Base-by-base conservation (phyloP, 2,113 vertebrate genomes). In the Murina feae region DNA sequence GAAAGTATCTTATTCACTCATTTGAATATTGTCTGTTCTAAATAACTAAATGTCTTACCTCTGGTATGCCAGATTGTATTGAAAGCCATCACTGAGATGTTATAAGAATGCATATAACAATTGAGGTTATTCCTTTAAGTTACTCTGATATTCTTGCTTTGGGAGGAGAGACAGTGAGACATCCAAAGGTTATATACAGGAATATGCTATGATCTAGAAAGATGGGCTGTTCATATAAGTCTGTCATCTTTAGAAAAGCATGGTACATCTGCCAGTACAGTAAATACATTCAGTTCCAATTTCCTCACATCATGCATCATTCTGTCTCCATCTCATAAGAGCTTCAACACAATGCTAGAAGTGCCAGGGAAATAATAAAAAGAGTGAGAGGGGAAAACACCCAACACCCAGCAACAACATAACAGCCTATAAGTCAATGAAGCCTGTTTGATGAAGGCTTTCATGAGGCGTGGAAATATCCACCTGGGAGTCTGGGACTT, bases 401-500 rank as follows among this genome's bases (percentile, higher is more conserved):
- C n/a, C 69, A 63, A 30, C 16, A 79, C 32, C 66, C 84, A 75
- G 5, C 6, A 96, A 83, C 18, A 85, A 55, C 87, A 96, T 47
- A 81, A 55, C 66, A 92, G 87, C 47, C 81, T 74, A 90, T 60
- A 71, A 97, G 65, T 96, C 83, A 76, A 71, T 44, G 95, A 92
- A 95, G n/a, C 35, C 80, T 95, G 74, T 90, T 93, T 79, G 97
- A 90, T 80, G 60, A 84, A 86, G 92, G 72, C 69, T 96, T 81
- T 83, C 97, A 95, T 58, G 94, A 95, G 93, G 83, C 28, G 88
- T 76, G 42, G 78, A 51, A 81, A 49, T 96, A 95, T 74, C 91
- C 94, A 97, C 94, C 91, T 97, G 95, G 91, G 80, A 95, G 44
- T 20, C 63, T 97, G 96, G 95, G 96, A 88, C 58, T 86, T 92